These are phyloP conservation scores for Falcaria lacertinaria DNA, from an alignment of 2,888 invertebrate genomes.

Conservation along the genomic window DNA sequence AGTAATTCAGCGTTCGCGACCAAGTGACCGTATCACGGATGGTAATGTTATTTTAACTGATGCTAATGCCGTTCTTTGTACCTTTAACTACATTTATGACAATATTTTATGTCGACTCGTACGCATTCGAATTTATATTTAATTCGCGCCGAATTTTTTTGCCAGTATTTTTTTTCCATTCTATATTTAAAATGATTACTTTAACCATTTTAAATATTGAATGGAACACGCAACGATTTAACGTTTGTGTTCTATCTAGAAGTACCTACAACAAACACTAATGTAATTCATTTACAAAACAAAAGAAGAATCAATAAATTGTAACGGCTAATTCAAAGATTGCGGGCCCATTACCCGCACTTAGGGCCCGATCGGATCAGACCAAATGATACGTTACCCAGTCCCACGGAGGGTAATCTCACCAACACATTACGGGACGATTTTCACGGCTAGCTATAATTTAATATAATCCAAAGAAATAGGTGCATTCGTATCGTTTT, in stretches of 20 bases:
- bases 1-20: constrained; percentile 47
- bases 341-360: constrained; percentile 63
- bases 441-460: constrained; percentile 79
- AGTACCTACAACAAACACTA: constrained; percentile 20
- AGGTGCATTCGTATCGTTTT: constrained; percentile 57
- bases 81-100: constrained; percentile 11
- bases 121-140: constrained; percentile 7
- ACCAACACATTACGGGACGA: constrained; percentile 74
- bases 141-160: background rate
- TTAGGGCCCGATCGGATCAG: constrained; percentile 55
- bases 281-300: constrained; percentile 36
- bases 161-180: too few species aligned
- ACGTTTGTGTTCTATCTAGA: too few species aligned
- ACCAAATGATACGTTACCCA: constrained; percentile 67
- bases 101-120: background rate
- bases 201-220: too few species aligned
- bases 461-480: constrained; percentile 80
- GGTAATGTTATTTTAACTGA: constrained; percentile 74
- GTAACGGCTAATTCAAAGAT: constrained; percentile 72
- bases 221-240: too few species aligned
- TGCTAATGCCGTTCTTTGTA: constrained; percentile 61
- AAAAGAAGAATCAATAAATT: constrained; percentile 65
- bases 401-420: constrained; percentile 72
- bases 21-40: constrained; percentile 54
- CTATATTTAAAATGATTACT: too few species aligned